These are phyloP conservation scores for Mixornis gularis DNA, from an alignment of 2,113 vertebrate species.

Conservation along the genomic window DNA sequence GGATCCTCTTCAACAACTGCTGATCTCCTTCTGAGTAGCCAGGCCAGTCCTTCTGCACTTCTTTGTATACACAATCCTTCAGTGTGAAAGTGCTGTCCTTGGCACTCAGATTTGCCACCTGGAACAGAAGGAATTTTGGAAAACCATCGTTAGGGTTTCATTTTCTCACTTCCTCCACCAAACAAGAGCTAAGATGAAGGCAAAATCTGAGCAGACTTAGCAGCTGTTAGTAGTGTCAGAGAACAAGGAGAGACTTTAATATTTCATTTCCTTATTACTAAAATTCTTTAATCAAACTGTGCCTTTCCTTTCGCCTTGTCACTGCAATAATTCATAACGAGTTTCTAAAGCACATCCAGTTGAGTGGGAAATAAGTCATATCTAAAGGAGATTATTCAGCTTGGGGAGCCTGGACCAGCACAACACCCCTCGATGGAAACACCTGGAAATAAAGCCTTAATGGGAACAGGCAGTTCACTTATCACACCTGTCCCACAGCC, in stretches of 20 bases:
- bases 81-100: constrained; percentile 91
- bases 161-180: background rate
- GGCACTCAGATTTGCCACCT: constrained; percentile 89
- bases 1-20: constrained; percentile 89
- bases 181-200: background rate
- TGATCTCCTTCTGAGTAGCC: constrained; percentile 95
- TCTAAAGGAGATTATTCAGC: background rate
- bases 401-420: background rate
- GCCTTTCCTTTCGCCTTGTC: background rate
- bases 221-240: background rate
- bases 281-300: background rate
- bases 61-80: constrained; percentile 88
- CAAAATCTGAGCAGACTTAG: background rate
- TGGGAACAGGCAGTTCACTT: background rate
- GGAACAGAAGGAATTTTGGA: background rate
- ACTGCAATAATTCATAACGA: background rate
- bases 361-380: background rate
- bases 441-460: background rate
- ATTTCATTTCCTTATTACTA: background rate
- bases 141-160: background rate
- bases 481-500: background rate
- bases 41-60: constrained; percentile 94
- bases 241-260: background rate
- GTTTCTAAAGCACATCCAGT: background rate
- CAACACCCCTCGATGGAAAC: background rate